These are phyloP conservation scores for Melipona quadrifasciata DNA, from an alignment of 1,140 invertebrate species.

Conservation along the genomic window DNA sequence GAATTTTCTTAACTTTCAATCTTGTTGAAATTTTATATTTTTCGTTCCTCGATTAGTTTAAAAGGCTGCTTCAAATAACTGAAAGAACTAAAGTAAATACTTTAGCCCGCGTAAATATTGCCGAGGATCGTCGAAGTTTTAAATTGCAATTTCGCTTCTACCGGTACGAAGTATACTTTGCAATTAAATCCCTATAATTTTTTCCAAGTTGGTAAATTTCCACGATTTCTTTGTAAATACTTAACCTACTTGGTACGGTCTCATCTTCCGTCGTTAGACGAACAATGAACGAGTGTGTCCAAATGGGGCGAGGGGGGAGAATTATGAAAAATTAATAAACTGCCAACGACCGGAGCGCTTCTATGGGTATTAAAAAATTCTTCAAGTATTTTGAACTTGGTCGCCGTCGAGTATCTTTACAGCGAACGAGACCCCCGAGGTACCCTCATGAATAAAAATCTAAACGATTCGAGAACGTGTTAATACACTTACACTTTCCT, in stretches of 20 bases:
- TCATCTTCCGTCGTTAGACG: not conserved
- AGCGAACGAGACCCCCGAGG: not conserved
- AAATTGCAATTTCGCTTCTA: not conserved
- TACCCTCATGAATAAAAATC: constrained; percentile 10
- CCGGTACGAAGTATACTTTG: not conserved
- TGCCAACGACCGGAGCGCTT: not conserved
- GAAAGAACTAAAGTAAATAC: not conserved
- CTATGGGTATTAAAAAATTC: not conserved
- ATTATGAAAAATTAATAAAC: not conserved
- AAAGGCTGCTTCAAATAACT: not conserved
- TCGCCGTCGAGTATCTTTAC: not conserved
- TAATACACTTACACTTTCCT: not conserved
- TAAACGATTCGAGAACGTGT: not conserved
- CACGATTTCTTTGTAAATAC: no score
- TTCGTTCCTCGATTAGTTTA: no score
- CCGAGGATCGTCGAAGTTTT: not conserved
- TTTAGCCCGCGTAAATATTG: not conserved
- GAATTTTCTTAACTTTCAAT: no score
- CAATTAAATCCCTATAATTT: not conserved
- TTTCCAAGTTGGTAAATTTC: not conserved
- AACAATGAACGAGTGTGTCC: not conserved
- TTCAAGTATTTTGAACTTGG: not conserved
- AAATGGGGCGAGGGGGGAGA: not conserved
- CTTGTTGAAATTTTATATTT: no score
- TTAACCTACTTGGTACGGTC: not conserved